phyloP scores from a whole-genome alignment of 2,888 invertebrate species.

The Lepidocyrtinus sp. region DNA sequence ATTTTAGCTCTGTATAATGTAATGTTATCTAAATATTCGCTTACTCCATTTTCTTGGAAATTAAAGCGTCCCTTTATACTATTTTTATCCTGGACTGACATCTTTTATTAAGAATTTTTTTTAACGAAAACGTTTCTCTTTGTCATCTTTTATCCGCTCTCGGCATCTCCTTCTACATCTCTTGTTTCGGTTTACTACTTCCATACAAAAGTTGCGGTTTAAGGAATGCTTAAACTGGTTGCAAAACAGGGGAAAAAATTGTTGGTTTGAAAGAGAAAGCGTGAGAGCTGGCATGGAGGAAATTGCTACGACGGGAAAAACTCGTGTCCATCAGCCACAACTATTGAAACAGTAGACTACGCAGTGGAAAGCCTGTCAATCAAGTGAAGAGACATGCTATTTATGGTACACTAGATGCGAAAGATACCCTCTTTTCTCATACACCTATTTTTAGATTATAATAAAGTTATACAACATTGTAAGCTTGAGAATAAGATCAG shows the following conservation, averaged over 20 bases:
- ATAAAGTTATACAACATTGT: constrained; percentile 6
- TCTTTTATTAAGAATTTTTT: neutral
- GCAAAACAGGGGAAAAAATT: no score
- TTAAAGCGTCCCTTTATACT: no score
- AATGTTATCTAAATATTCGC: no score
- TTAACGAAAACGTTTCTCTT: neutral
- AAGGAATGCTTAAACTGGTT: no score
- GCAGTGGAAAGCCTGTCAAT: constrained; percentile 26
- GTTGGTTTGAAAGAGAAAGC: constrained; percentile 2
- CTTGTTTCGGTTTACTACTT: neutral
- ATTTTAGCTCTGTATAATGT: no score
- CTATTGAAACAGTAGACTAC: constrained; percentile 15
- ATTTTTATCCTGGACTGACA: neutral
- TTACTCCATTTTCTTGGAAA: no score
- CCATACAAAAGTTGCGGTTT: no score
- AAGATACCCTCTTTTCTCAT: neutral
- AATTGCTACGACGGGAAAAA: constrained; percentile 13
- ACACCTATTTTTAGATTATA: neutral
- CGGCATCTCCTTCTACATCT: neutral
- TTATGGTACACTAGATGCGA: constrained; percentile 28
- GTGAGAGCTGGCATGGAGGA: constrained; percentile 5
- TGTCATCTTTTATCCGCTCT: neutral
- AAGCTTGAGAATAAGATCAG: no score
- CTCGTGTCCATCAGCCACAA: constrained; percentile 49
- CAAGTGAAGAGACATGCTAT: constrained; percentile 28